Base-by-base conservation (phyloP, 2,888 invertebrate species). In the Pasiphila rectangulata region DNA sequence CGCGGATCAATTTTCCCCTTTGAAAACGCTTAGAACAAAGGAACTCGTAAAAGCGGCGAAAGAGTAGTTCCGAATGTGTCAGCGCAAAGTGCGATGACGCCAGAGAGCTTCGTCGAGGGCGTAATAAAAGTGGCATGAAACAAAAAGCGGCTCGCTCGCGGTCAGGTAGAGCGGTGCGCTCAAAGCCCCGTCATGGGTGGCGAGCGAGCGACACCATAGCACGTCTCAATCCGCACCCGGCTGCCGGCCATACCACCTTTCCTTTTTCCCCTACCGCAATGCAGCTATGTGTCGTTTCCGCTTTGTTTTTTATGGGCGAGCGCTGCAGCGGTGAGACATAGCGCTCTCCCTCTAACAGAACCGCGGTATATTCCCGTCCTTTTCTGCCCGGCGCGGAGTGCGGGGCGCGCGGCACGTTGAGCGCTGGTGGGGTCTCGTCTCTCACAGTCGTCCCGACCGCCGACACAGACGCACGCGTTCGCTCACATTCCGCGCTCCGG, bases 161-260 rank as follows among this genome's bases (percentile, higher is more conserved):
- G 54, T 63, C 67, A 67, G 72, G 75, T 67, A 67, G 57, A 54
- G 53, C 81, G 79, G 79, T 79, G 65, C 38, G 68, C 75, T 81
- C 86, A 86, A 86, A 86, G 87, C 81, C 72, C 72, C 87, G 83
- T 81, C 88, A 83, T 87, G 89, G 88, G 88, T 88, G 89, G 87
- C 87, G 77, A 81, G 86, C 84, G 83, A 80, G 82, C 86, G 78
- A 83, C 89, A 84, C 85, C 84, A 80, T 82, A 79, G 83, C 87
- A 87, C 87, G 84, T 87, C 88, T 86, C 87, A 89, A 89, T 89
- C 89, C 87, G 85, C 86, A 79, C 84, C 83, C 80, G 83, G 78
- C 79, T 74, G 80, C 82, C 79, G 75, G 71, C 82, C 83, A 83
- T 82, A 75, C 84, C 80, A 79, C 87, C 81, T 85, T 85, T 85